Evolutionary conservation across 2,113 vertebrate genomes (phyloP).

Genomic region (Macroglossus sobrinus): DNA sequence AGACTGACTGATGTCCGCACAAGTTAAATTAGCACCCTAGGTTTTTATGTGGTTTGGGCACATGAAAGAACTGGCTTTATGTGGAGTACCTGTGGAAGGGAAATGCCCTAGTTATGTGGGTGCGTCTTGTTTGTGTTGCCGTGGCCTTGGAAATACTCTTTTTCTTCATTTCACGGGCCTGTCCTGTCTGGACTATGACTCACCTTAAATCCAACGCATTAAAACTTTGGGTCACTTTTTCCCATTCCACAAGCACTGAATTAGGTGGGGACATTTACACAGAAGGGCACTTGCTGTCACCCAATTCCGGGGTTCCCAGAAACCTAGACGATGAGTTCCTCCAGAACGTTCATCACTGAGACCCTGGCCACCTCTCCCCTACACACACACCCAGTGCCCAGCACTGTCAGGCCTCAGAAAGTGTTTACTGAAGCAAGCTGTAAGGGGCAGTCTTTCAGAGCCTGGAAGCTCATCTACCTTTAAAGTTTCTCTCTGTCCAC

Average conservation of each 20-base stretch:
- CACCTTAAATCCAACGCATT: neutral
- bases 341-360: neutral
- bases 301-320: neutral
- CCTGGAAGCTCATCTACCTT: neutral
- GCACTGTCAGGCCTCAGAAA: neutral
- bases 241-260: neutral
- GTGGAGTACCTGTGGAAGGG: neutral
- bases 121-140: neutral
- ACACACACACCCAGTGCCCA: neutral
- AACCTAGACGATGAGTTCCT: neutral
- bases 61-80: neutral
- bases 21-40: neutral
- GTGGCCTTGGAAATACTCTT: neutral
- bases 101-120: neutral
- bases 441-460: neutral
- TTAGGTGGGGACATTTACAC: neutral
- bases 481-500: rapidly evolving
- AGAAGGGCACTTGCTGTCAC: neutral
- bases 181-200: constrained; percentile 16
- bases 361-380: neutral
- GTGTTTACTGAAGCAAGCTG: neutral
- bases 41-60: neutral
- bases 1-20: neutral
- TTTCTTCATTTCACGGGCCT: neutral
- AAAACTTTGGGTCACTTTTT: neutral